Evolutionary conservation across 2,113 vertebrate species (phyloP), one percentile per base, ranked within the genome.

Genomic region (Hemichromis elongatus): DNA sequence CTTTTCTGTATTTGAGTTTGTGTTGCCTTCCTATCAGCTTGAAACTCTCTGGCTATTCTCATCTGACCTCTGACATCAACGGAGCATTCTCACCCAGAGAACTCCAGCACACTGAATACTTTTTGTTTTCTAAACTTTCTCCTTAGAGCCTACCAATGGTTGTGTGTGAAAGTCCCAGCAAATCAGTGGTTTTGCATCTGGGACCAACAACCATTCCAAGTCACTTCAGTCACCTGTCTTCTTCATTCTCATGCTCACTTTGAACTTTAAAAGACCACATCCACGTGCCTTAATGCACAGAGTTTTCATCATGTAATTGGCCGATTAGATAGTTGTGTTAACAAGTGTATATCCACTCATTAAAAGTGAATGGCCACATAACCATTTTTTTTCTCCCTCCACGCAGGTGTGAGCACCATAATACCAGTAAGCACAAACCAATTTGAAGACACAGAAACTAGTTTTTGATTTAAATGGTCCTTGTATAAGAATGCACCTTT

Each of bases 391-490:
- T 73, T 45, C 66, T 28, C 9, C 21, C 7, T 42, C 16, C 8
- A 73, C 5, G 14, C 63, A 68, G 13, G 40, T 21, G 59, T 6
- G 6, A 26, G 66, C 14, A 73, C 42, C 24, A 30, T 30, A 47
- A 47, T 28, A 45, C 66, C 8, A 47, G 42, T 0, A 50, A 73
- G 16, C 24, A 30, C 24, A 12, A 73, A 73, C 6, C 68, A 5
- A 19, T 73, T 73, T 73, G 16, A 47, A 30, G 47, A 73, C 24
- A 30, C 16, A 28, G 18, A 75, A 73, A 30, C 42, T 73, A 50
- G 9, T 30, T 73, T 50, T 33, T 3, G 10, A 50, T 50, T 50
- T 50, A 2, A 30, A 47, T 73, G 14, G 42, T 28, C 3, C 0
- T 3, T 47, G 14, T 30, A 73, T 45, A 70, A 50, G 16, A 52